phyloP scores from a whole-genome alignment of 2,888 invertebrate genomes.

The Lumbricus terrestris region DNA sequence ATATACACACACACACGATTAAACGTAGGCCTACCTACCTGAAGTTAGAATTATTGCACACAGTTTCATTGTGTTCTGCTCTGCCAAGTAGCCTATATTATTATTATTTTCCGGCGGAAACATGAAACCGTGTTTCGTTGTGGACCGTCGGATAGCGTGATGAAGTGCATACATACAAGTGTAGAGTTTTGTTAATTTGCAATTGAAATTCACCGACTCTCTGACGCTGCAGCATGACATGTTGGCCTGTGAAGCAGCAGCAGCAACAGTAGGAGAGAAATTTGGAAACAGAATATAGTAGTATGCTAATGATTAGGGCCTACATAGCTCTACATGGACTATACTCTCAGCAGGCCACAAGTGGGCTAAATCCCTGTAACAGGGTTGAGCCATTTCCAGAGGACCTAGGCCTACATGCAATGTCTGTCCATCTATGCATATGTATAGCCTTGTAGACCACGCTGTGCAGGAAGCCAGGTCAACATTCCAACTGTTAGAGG shows the following conservation, averaged over 20 bases:
- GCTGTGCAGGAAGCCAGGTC: background rate
- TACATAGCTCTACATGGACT: background rate
- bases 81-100: background rate
- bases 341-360: background rate
- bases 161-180: background rate
- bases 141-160: background rate
- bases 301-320: too few relatives aligned
- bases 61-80: background rate
- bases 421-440: background rate
- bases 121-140: background rate
- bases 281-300: background rate
- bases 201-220: background rate
- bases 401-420: too few relatives aligned
- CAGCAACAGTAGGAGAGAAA: background rate
- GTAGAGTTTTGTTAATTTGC: constrained; percentile 3
- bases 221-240: background rate
- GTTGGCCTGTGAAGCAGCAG: background rate
- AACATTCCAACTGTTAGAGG: background rate
- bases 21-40: background rate
- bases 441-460: background rate
- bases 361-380: background rate
- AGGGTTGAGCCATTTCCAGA: background rate
- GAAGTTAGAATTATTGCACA: background rate
- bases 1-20: background rate
- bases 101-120: background rate